Evolutionary conservation across 2,888 invertebrate genomes (phyloP).

Genomic region (Diaprepes abbreviatus): DNA sequence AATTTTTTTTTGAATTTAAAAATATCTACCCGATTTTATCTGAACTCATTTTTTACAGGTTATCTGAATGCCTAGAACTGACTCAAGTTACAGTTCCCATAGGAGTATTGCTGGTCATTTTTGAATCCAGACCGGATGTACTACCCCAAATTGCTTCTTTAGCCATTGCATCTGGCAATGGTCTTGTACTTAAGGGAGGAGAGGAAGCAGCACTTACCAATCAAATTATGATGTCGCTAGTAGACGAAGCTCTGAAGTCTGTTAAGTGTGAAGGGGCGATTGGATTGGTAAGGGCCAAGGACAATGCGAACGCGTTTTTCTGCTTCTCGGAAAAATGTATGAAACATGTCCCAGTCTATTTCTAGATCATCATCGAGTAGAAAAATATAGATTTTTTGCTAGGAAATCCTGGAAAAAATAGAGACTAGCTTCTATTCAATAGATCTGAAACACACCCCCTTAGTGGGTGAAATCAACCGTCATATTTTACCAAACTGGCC

Average conservation of each 20-base stretch:
- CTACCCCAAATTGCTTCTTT: constrained; percentile 97
- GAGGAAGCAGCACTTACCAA: constrained; percentile 96
- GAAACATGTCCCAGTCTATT: too few relatives aligned
- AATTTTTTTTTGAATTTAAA: too few relatives aligned
- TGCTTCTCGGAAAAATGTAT: too few relatives aligned
- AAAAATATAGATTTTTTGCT: too few relatives aligned
- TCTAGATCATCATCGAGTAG: too few relatives aligned
- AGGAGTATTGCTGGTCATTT: constrained; percentile 96
- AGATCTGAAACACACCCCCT: too few relatives aligned
- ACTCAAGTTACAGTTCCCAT: constrained; percentile 97
- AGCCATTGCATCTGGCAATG: constrained; percentile 97
- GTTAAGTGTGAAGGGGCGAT: constrained; percentile 91
- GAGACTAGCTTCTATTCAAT: too few relatives aligned
- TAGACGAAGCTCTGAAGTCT: constrained; percentile 87
- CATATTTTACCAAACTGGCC: too few relatives aligned
- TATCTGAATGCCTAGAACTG: constrained; percentile 78
- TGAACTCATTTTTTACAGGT: constrained; percentile 43
- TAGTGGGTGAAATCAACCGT: too few relatives aligned
- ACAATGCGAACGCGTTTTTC: too few relatives aligned
- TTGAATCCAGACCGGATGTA: constrained; percentile 98
- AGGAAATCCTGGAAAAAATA: too few relatives aligned
- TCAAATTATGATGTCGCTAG: constrained; percentile 89
- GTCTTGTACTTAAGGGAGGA: constrained; percentile 95
- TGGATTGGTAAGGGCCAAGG: constrained; percentile 82
- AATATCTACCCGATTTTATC: too few relatives aligned